Conservation (phyloP, 2,888 invertebrate species). For the Girardia tigrina region DNA sequence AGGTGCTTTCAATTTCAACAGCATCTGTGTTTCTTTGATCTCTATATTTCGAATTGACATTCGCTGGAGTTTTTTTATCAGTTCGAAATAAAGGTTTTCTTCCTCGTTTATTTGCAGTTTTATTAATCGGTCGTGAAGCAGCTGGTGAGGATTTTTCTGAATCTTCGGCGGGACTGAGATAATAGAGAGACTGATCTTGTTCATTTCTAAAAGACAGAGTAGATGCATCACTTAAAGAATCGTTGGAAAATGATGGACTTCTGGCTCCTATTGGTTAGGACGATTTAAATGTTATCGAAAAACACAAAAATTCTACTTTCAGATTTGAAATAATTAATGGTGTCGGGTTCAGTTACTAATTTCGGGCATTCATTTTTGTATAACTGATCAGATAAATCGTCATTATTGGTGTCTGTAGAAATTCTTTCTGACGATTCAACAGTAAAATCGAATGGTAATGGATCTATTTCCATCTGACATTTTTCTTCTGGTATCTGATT, state of each 20-base stretch:
- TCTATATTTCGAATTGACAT: neutral
- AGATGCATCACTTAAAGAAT: neutral
- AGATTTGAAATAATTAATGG: too few species aligned
- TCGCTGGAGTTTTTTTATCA: neutral
- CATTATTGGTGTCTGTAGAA: neutral
- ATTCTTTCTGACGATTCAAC: neutral
- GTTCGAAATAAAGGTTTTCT: neutral
- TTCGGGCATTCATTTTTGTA: neutral
- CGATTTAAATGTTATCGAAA: too few species aligned
- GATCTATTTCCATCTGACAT: neutral
- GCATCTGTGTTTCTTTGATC: neutral
- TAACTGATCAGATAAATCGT: neutral
- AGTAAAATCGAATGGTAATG: neutral
- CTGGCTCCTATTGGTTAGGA: neutral
- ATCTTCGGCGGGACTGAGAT: neutral
- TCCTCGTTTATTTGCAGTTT: slow-evolving; percentile 15
- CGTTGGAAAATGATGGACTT: neutral
- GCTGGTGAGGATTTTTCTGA: neutral
- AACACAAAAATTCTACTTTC: too few species aligned
- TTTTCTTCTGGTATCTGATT: neutral
- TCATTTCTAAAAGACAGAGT: neutral
- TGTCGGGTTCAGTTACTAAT: too few species aligned
- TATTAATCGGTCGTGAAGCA: neutral
- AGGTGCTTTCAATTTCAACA: neutral
- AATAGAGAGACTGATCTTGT: neutral